Evolutionary conservation across 2,797 vertebrate species (phyloP).

Genomic region (Psittacula echo): DNA sequence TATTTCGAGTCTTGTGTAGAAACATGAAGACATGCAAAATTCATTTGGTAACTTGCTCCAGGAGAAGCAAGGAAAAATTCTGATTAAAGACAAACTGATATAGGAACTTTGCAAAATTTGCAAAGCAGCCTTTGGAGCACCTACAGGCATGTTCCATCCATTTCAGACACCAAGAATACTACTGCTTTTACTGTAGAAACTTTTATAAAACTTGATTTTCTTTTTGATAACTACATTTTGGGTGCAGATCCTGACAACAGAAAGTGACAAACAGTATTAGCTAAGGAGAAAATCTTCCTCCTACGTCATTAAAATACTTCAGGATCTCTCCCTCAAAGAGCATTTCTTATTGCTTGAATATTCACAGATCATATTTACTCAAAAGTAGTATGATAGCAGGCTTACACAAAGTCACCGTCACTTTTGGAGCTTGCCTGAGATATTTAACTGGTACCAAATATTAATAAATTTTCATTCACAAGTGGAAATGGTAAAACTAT

Average conservation of each 20-base stretch:
- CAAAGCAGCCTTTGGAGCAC: not conserved
- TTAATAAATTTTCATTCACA: not conserved
- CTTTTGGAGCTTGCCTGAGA: not conserved
- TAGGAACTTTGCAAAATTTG: not conserved
- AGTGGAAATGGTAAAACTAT: not conserved
- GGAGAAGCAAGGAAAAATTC: not conserved
- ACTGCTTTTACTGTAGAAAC: not conserved
- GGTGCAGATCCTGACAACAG: not conserved
- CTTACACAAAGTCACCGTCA: not conserved
- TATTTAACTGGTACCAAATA: not conserved
- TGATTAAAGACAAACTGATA: not conserved
- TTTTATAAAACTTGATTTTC: not conserved
- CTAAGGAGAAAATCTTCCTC: not conserved
- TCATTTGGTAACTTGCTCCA: not conserved
- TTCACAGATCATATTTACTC: not conserved
- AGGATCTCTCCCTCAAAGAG: not conserved
- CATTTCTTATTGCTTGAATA: not conserved
- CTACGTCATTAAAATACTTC: not conserved
- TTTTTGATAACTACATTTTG: not conserved
- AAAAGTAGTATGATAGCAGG: not conserved
- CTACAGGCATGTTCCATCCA: fast-evolving
- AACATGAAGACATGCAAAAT: not conserved
- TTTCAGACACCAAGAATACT: not conserved
- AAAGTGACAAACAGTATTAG: not conserved
- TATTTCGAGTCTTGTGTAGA: not conserved